A percentile compares a stretch with the other conserved stretches of the same genome.
Conservation (phyloP, 2,888 invertebrate species). For the Vanessa cardui region DNA sequence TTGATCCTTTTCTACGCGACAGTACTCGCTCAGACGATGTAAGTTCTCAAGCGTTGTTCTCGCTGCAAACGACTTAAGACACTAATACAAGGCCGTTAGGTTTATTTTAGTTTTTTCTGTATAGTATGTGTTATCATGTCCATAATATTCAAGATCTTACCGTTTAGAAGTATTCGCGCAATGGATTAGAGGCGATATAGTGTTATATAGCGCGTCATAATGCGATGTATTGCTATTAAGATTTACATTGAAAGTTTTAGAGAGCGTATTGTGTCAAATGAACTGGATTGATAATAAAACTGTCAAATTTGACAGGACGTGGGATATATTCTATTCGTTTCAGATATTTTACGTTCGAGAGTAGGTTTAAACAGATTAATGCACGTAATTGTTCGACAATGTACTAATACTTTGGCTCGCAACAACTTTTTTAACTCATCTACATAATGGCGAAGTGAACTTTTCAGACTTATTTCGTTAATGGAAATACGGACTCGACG, state of each 20-base stretch:
- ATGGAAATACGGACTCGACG: not conserved
- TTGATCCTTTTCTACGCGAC: slow-evolving; percentile 35
- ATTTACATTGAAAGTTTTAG: slow-evolving; percentile 42
- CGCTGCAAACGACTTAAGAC: slow-evolving; percentile 19
- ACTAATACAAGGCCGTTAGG: slow-evolving; percentile 19
- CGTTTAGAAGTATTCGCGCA: slow-evolving; percentile 47
- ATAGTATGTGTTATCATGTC: slow-evolving; percentile 36
- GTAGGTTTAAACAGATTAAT: slow-evolving; percentile 2
- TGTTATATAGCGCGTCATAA: slow-evolving; percentile 14
- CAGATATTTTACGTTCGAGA: slow-evolving; percentile 12
- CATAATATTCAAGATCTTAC: slow-evolving; percentile 42
- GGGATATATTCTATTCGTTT: slow-evolving; percentile 35
- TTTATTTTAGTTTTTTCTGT: slow-evolving; percentile 17
- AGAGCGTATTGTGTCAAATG: slow-evolving; percentile 41
- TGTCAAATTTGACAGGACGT: slow-evolving; percentile 37
- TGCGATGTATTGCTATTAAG: slow-evolving; percentile 31
- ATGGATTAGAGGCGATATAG: slow-evolving; percentile 42
- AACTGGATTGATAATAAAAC: slow-evolving; percentile 43
- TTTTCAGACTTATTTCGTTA: slow-evolving; percentile 1
- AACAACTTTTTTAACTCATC: not conserved
- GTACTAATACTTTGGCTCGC: not conserved
- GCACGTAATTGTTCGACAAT: slow-evolving; percentile 2
- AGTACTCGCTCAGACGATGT: slow-evolving; percentile 45
- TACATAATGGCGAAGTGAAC: not conserved
- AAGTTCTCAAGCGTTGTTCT: slow-evolving; percentile 38